Evolutionary conservation across 2,888 invertebrate species (phyloP).

Genomic region (Meteorus cinctellus): DNA sequence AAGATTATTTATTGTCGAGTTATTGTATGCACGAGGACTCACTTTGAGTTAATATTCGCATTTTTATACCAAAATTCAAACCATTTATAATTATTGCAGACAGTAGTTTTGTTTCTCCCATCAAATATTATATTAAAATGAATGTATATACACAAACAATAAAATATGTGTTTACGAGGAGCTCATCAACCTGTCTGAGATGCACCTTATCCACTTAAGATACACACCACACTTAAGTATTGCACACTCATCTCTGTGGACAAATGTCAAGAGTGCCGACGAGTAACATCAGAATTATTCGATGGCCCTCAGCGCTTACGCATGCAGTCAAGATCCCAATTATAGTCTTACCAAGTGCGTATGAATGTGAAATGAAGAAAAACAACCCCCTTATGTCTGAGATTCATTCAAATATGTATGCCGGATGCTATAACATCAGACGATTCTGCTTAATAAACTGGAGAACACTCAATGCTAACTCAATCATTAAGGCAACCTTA

Average conservation of each 20-base stretch:
- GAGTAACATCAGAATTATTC: conserved; percentile 15
- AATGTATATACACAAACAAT: not conserved
- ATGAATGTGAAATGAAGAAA: conserved; percentile 25
- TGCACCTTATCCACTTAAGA: not conserved
- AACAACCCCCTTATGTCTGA: not conserved
- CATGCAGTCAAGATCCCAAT: conserved; percentile 27
- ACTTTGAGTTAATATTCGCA: no score
- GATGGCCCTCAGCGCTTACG: conserved; percentile 19
- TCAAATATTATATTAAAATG: no score
- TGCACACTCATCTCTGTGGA: not conserved
- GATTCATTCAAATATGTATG: conserved; percentile 1
- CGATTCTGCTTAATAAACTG: not conserved
- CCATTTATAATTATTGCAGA: no score
- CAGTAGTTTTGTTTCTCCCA: no score
- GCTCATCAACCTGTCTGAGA: not conserved
- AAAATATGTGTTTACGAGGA: not conserved
- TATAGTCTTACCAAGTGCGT: conserved; percentile 28
- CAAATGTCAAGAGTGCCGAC: conserved; percentile 3
- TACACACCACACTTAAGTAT: not conserved
- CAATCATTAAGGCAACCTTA: not conserved
- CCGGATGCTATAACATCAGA: not conserved
- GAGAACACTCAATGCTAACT: not conserved
- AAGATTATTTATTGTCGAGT: conserved; percentile 6
- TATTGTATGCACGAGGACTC: not conserved
- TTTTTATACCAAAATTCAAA: no score